Percentiles rank a stretch among this genome's conserved stretches.
phyloP scores from a whole-genome alignment of 35 echinoderm and acorn worm species.

The Ophiothrix spiculata region DNA sequence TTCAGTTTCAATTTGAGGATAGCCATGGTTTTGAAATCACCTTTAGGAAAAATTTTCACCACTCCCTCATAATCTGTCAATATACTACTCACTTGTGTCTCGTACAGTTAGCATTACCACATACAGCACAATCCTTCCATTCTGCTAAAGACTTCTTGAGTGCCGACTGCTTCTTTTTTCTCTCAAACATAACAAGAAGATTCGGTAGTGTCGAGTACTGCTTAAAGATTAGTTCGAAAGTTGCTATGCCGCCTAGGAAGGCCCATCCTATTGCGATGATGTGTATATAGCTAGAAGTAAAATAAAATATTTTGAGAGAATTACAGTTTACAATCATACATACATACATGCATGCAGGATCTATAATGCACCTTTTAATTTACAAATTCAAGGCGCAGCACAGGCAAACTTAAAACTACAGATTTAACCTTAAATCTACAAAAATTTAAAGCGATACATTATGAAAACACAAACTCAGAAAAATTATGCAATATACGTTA shows the following conservation, averaged over 20 bases:
- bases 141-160: constrained; percentile 41
- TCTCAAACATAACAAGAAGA: constrained; percentile 65
- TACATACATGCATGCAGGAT: too few species aligned
- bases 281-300: constrained; percentile 56
- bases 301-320: constrained; percentile 11
- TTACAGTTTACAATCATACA: too few species aligned
- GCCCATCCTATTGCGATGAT: constrained; percentile 83
- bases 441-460: too few species aligned
- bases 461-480: too few species aligned
- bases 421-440: too few species aligned
- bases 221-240: constrained; percentile 75
- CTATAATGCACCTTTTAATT: too few species aligned
- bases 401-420: too few species aligned
- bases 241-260: constrained; percentile 54
- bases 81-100: constrained; percentile 77
- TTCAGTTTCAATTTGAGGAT: too few species aligned
- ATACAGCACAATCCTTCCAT: constrained; percentile 54
- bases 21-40: too few species aligned
- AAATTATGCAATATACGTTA: too few species aligned
- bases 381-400: too few species aligned
- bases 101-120: constrained; percentile 73
- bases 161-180: constrained; percentile 39
- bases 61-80: background rate
- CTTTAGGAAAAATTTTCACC: background rate
- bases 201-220: constrained; percentile 59